Base-by-base conservation (phyloP, 2,888 invertebrate species). In the Neocrepidodera transversa region DNA sequence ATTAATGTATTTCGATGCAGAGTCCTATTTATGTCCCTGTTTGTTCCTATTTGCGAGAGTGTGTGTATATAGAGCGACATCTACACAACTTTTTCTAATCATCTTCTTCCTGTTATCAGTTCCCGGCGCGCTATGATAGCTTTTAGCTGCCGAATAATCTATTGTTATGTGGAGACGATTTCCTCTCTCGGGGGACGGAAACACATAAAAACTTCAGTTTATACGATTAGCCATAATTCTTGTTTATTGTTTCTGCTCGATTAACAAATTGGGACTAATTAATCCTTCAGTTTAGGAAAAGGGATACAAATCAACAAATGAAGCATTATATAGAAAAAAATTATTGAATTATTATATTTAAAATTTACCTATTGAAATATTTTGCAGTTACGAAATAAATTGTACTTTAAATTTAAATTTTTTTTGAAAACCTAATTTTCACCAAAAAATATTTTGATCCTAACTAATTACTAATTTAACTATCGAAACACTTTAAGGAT, bases 61-160 rank as follows among this genome's bases (percentile, higher is more conserved):
- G 70, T 73, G 70, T 52, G 72, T 73, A 70, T 69, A 68, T 65
- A 62, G 64, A 68, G 72, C 69, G 75, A 74, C 74, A 75, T 75
- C 70, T 73, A 71, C 69, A 74, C 75, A 72, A 75, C 72, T 74
- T 72, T 67, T 73, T 72, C 71, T 75, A 75, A 76, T 76, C 75
- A 76, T 76, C 72, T 69, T 71, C 68, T 74, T 72, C 67, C 69
- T 69, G 73, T 73, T 75, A 74, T 75, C 74, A 69, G 64, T 67
- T 60, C 14, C 20, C 56, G 17, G 20, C 32, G 63, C 66, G 63
- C 66, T 64, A 67, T 69, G 65, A 68, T 68, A 63, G 68, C 64
- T 67, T 14, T 47, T 68, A 66, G 65, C 61, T 60, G 48, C 58
- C 58, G 56, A 58, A 58, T 62, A 65, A 64, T 60, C 58, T 64